phyloP scores from a whole-genome alignment of 2,113 vertebrate genomes.

The Terrapene triunguis region DNA sequence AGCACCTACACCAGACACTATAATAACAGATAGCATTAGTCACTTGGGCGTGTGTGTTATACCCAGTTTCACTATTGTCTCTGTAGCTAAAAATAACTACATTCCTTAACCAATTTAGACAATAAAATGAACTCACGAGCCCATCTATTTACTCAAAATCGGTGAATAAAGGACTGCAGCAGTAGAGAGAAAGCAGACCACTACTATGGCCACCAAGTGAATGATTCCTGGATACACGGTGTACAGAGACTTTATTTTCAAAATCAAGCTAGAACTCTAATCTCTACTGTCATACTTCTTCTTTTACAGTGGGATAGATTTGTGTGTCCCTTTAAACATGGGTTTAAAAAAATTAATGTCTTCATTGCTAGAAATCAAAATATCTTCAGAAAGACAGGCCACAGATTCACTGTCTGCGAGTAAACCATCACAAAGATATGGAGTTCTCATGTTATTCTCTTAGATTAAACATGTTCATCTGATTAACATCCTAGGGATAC shows the following conservation, averaged over 20 bases:
- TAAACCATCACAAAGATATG: background rate
- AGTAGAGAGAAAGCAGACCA: background rate
- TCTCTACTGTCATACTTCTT: background rate
- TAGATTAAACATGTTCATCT: background rate
- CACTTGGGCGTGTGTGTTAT: background rate
- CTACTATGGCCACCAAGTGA: background rate
- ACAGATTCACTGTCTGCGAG: background rate
- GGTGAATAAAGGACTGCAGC: background rate
- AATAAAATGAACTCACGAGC: background rate
- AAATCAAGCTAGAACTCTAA: fast-evolving
- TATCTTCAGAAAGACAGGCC: background rate
- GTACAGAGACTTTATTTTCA: background rate
- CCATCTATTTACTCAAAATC: background rate
- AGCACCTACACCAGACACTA: background rate
- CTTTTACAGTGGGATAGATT: background rate
- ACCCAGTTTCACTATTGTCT: background rate
- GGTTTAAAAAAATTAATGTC: background rate
- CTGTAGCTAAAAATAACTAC: background rate
- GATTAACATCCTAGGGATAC: background rate
- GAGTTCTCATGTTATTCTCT: background rate
- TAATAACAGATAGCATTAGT: background rate
- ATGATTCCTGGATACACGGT: background rate
- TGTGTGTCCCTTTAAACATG: background rate
- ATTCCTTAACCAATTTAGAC: background rate
- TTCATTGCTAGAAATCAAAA: background rate